Evolutionary conservation across 2,113 vertebrate species (phyloP).

Genomic region (Chaenogobius annularis): DNA sequence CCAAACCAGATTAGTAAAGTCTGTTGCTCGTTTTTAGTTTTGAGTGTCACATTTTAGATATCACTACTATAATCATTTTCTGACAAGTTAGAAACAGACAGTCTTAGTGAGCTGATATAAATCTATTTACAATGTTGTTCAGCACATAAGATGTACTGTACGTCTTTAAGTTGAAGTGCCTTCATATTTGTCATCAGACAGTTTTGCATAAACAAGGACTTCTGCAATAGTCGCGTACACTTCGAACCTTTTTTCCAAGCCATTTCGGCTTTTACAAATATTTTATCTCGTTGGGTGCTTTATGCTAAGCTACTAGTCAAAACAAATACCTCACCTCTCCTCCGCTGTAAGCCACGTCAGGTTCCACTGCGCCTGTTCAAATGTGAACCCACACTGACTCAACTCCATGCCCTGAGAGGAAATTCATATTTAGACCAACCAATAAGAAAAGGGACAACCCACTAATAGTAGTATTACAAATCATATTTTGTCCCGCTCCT

Average conservation of each 20-base stretch:
- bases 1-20: background rate
- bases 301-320: conserved; percentile 49
- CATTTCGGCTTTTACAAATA: background rate
- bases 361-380: conserved; percentile 48
- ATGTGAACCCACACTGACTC: conserved; percentile 48
- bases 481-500: background rate
- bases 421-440: conserved; percentile 34
- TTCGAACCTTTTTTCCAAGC: conserved; percentile 10
- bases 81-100: background rate
- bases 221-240: conserved; percentile 39
- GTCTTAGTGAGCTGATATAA: background rate
- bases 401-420: conserved; percentile 37
- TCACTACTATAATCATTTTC: background rate
- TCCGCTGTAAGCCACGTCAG: conserved; percentile 54
- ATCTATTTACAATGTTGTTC: background rate
- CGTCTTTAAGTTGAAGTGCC: conserved; percentile 50
- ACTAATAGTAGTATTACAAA: conserved; percentile 19
- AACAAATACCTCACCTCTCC: conserved; percentile 60
- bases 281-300: conserved; percentile 45
- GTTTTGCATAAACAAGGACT: conserved; percentile 11
- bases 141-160: conserved; percentile 3
- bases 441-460: conserved; percentile 56
- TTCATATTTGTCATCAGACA: conserved; percentile 24
- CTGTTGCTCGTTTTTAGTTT: background rate
- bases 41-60: background rate